These are phyloP conservation scores for Ceramica pisi DNA, from an alignment of 2,888 invertebrate species.

Conservation along the genomic window DNA sequence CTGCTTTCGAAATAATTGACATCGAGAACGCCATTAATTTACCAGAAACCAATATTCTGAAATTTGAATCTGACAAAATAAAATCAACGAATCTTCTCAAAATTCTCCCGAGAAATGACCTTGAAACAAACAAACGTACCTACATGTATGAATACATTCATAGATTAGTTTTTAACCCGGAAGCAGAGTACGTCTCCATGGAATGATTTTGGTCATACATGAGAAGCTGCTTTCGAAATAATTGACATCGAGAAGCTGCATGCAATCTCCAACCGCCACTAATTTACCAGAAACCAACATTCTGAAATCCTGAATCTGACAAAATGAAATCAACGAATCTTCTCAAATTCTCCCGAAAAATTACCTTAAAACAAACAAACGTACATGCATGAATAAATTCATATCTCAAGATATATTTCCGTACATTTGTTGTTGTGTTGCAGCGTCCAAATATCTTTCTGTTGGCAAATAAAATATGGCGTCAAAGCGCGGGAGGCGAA, in stretches of 20 bases:
- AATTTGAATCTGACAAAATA: background rate
- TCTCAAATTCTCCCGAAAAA: constrained; percentile 6
- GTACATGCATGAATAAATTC: background rate
- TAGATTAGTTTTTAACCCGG: too few relatives aligned
- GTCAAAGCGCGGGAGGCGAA: background rate
- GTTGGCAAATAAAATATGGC: constrained; percentile 33
- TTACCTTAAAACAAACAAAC: constrained; percentile 2
- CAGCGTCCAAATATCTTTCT: constrained; percentile 25
- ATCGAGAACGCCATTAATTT: background rate
- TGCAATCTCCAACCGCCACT: background rate
- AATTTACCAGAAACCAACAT: background rate
- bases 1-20: too few relatives aligned
- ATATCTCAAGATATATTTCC: constrained; percentile 26
- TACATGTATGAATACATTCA: background rate
- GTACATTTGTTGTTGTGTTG: constrained; percentile 24
- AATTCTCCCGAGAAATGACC: constrained; percentile 18
- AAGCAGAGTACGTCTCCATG: too few relatives aligned
- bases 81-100: background rate
- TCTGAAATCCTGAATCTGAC: background rate
- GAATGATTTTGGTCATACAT: too few relatives aligned
- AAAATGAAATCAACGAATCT: background rate
- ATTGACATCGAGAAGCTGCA: background rate
- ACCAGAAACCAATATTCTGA: background rate
- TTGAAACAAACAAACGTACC: background rate
- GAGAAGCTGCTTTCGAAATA: too few relatives aligned